Evolutionary conservation across 2,113 vertebrate genomes (phyloP).

Genomic region (Scopus umbretta): DNA sequence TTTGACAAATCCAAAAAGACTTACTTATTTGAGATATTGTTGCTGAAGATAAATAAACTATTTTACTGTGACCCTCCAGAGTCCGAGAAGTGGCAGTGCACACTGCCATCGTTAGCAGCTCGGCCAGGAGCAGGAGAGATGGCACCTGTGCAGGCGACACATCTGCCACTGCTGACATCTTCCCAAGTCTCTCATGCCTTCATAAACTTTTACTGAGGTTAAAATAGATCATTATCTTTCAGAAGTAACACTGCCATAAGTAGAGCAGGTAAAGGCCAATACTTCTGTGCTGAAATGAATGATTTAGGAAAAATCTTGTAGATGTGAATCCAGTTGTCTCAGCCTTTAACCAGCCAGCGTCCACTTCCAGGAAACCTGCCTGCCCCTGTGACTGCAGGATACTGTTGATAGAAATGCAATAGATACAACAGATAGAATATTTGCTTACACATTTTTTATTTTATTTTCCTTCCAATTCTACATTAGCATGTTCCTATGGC

Average conservation of each 20-base stretch:
- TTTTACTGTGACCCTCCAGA: background rate
- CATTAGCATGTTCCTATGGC: background rate
- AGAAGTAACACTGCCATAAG: background rate
- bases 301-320: background rate
- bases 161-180: background rate
- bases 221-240: background rate
- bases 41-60: background rate
- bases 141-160: background rate
- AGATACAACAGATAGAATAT: background rate
- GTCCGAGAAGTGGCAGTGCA: rapidly evolving
- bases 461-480: background rate
- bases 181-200: background rate
- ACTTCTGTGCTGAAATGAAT: background rate
- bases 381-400: background rate
- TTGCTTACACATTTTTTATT: background rate
- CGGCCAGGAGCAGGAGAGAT: background rate
- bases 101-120: background rate
- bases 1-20: background rate
- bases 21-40: background rate
- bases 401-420: background rate
- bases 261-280: background rate
- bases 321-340: background rate
- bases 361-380: background rate
- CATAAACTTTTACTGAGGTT: background rate
- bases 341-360: background rate